Base-by-base conservation (phyloP, 2,888 invertebrate species). In the Eupithecia subfuscata region DNA sequence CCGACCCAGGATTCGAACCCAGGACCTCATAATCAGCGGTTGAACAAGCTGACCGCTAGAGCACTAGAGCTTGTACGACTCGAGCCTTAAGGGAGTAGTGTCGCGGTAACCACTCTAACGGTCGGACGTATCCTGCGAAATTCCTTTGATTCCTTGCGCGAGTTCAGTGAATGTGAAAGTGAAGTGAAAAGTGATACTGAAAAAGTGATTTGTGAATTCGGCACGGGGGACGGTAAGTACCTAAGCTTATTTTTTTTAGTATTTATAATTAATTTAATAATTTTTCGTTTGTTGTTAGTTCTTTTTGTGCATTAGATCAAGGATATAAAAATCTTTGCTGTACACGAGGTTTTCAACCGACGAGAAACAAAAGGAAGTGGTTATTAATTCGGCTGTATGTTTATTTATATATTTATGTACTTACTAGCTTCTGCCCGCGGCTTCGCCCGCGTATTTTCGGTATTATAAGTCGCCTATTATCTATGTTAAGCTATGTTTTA, bases 131-230 rank as follows among this genome's bases (percentile, higher is more conserved):
- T 60, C 60, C 60, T 65, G 37, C 37, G 37, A 37, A 65, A 11
- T 37, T 64, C 65, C 30, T 34, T 65, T 37, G 18, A 18, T 37
- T 65, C 65, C 30, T 65, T 37, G 37, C 34, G 65, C 30, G 65
- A 37, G 65, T 65, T 16, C n/a, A 65, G 34, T 65, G 60, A 14
- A 14, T n/a, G n/a, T 56, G 52, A 56, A 9, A 5, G 60, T 60
- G 60, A 1, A 60, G 60, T 60, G 60, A 60, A 60, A 60, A 60
- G 22, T 60, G 60, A 6, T 60, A 60, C 60, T 60, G 60, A 25
- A 60, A 25, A 60, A 60, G 60, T 25, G 60, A 60, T 14, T 14
- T 14, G 25, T 25, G 12, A 12, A 25, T 60, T 56, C 56, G 22
- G 22, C 11, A 56, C n/a, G 14, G 60, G 25, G 14, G 25, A 60